Evolutionary conservation across 2,113 vertebrate genomes (phyloP).

Genomic region (Chloropsis hardwickii): DNA sequence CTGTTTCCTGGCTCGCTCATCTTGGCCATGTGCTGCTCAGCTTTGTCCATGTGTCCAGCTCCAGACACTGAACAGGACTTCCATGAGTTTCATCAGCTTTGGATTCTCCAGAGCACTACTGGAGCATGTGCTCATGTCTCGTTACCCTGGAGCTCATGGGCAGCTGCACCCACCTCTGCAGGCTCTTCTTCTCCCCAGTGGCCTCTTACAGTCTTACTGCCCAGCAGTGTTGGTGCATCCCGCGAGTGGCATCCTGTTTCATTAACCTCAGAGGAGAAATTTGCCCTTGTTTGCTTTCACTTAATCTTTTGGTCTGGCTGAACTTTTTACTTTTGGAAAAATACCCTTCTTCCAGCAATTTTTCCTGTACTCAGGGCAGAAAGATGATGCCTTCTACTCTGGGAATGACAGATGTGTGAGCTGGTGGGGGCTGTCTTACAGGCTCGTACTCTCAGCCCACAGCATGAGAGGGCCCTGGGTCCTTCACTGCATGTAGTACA

Average conservation of each 20-base stretch:
- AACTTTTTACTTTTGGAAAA: neutral
- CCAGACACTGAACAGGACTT: neutral
- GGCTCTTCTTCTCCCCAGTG: neutral
- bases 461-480: neutral
- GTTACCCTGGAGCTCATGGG: neutral
- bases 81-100: neutral
- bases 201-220: neutral
- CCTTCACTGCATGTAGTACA: neutral
- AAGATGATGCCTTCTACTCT: neutral
- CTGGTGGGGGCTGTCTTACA: neutral
- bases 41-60: neutral
- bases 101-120: neutral
- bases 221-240: neutral
- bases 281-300: neutral
- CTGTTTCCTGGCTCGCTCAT: neutral
- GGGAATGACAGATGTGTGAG: neutral
- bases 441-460: accelerated
- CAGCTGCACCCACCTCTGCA: neutral
- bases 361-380: neutral
- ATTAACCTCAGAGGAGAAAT: neutral
- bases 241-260: neutral
- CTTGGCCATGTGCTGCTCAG: neutral
- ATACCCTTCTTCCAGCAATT: neutral
- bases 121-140: neutral
- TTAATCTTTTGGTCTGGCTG: neutral